Conservation (phyloP, 1,140 invertebrate species). For the Drosophila orosa region DNA sequence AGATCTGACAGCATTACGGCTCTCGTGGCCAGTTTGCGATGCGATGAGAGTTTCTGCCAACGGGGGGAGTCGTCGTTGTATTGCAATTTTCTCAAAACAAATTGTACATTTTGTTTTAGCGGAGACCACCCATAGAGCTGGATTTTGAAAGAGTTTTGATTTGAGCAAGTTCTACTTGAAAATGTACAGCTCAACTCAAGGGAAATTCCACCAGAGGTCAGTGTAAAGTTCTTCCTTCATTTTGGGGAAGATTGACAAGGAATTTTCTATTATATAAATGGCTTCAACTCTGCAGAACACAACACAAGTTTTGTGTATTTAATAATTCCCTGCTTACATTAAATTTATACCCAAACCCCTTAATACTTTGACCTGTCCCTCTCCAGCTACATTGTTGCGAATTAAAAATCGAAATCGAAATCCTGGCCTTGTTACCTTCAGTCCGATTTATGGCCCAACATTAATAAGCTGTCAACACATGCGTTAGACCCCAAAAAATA, state of each 20-base stretch:
- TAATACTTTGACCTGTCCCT: background rate
- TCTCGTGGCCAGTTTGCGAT: slow-evolving; percentile 37
- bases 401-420: slow-evolving; percentile 4
- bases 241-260: background rate
- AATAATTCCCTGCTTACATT: background rate
- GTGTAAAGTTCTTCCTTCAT: background rate
- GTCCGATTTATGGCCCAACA: slow-evolving; percentile 73
- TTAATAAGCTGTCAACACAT: slow-evolving; percentile 84
- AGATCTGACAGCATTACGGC: slow-evolving; percentile 67
- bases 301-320: background rate
- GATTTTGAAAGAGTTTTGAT: slow-evolving; percentile 7
- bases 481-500: slow-evolving; percentile 69
- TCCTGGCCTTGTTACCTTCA: slow-evolving; percentile 30
- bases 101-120: slow-evolving; percentile 17
- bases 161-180: slow-evolving; percentile 4
- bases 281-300: background rate
- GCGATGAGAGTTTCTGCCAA: slow-evolving; percentile 30
- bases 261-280: background rate
- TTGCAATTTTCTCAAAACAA: slow-evolving; percentile 33
- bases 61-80: slow-evolving; percentile 3
- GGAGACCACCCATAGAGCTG: slow-evolving; percentile 31
- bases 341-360: background rate
- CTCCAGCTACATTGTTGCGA: slow-evolving; percentile 49
- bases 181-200: background rate
- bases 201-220: background rate